These are phyloP conservation scores for Pipistrellus pipistrellus DNA, from an alignment of 2,797 vertebrate species.

Conservation along the genomic window DNA sequence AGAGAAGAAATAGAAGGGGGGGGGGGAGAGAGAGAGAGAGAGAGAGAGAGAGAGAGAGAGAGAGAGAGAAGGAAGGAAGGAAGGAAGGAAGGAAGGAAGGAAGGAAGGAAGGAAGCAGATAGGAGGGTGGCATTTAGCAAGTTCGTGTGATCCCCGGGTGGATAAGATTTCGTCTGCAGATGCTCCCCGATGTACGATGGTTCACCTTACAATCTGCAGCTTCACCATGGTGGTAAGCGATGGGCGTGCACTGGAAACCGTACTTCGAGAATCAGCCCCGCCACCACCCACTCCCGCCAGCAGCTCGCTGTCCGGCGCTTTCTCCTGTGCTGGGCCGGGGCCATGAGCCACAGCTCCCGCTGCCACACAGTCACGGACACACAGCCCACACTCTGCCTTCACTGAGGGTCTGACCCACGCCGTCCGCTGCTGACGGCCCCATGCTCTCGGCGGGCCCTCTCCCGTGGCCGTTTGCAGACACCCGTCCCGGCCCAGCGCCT, in stretches of 20 bases:
- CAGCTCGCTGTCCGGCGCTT: rapidly evolving
- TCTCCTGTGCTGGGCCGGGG: no score
- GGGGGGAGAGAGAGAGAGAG: no score
- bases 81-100: not conserved
- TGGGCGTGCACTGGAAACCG: no score
- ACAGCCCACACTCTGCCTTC: no score
- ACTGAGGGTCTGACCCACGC: no score
- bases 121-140: not conserved
- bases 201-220: no score
- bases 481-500: not conserved
- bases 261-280: no score
- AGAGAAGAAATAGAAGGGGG: not conserved
- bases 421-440: no score
- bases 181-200: rapidly evolving
- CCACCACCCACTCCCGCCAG: not conserved
- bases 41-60: no score
- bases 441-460: no score
- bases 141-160: not conserved
- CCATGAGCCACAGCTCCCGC: not conserved
- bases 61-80: no score
- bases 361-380: rapidly evolving
- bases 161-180: not conserved
- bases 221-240: no score
- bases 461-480: rapidly evolving
- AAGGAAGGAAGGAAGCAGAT: not conserved